These are phyloP conservation scores for Stichodactyla helianthus DNA, from an alignment of 64 coral and sea anemone genomes.

Conservation along the genomic window DNA sequence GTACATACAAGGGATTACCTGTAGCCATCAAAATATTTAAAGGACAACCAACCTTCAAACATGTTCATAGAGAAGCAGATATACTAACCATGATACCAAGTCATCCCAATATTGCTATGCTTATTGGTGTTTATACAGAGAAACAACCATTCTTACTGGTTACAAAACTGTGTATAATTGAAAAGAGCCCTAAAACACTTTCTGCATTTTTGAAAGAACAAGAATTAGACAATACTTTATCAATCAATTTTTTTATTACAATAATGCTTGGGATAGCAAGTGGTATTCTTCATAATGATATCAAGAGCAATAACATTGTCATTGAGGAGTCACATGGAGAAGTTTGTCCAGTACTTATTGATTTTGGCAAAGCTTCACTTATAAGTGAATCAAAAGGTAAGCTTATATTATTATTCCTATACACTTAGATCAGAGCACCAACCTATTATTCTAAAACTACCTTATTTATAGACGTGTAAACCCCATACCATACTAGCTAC, in stretches of 20 bases:
- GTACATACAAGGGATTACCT: slow-evolving; percentile 32
- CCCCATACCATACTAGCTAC: too few relatives aligned
- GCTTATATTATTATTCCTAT: too few relatives aligned
- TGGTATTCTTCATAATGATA: slow-evolving; percentile 53
- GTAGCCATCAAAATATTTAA: slow-evolving; percentile 45
- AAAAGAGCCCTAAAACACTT: slow-evolving; percentile 46
- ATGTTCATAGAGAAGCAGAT: slow-evolving; percentile 42
- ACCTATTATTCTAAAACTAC: background rate
- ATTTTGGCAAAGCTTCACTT: slow-evolving; percentile 38
- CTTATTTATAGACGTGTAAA: too few relatives aligned
- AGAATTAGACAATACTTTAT: background rate
- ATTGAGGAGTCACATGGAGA: slow-evolving; percentile 21
- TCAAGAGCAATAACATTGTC: slow-evolving; percentile 55
- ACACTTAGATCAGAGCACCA: background rate
- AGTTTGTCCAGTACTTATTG: slow-evolving; percentile 39
- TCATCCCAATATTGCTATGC: slow-evolving; percentile 53
- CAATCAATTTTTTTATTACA: background rate
- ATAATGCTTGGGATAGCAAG: background rate
- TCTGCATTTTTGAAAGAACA: slow-evolving; percentile 25
- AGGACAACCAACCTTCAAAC: background rate
- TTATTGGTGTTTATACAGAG: slow-evolving; percentile 25
- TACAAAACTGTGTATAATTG: slow-evolving; percentile 41
- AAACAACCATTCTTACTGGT: slow-evolving; percentile 33
- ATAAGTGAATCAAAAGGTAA: background rate
- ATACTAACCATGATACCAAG: slow-evolving; percentile 46